Evolutionary conservation across 2,888 invertebrate genomes (phyloP).

Genomic region (Caenorhabditis japonica): DNA sequence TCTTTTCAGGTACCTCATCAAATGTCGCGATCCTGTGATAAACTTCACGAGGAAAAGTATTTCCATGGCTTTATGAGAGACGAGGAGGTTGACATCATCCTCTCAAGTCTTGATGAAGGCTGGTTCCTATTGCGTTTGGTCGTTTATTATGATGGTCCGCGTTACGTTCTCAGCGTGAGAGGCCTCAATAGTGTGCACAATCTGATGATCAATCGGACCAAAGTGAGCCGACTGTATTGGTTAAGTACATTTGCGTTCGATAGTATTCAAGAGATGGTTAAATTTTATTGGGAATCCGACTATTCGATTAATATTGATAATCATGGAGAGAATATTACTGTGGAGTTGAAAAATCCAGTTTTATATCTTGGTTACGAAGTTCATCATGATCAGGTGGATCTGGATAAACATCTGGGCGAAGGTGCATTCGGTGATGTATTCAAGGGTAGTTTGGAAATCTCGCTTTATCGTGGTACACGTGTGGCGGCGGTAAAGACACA

Average conservation of each 20-base stretch:
- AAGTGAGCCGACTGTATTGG: conserved; percentile 10
- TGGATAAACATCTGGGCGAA: background rate
- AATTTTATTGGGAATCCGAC: conserved; percentile 7
- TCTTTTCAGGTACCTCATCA: too few species aligned
- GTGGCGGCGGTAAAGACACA: conserved; percentile 20
- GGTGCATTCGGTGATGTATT: conserved; percentile 17
- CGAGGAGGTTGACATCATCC: background rate
- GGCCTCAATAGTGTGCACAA: background rate
- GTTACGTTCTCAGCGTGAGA: conserved; percentile 7
- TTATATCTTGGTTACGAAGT: conserved; percentile 7
- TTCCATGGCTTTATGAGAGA: conserved; percentile 10
- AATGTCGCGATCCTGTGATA: too few species aligned
- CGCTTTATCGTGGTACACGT: background rate
- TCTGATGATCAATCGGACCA: conserved; percentile 1
- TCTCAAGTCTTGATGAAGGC: background rate
- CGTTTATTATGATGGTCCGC: background rate
- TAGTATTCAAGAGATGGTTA: conserved; percentile 7
- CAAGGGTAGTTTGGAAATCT: conserved; percentile 10
- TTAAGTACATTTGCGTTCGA: conserved; percentile 1
- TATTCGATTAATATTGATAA: background rate
- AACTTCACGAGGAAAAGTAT: conserved; percentile 15
- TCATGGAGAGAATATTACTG: background rate
- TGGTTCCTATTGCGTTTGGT: conserved; percentile 3
- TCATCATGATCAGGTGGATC: conserved; percentile 14
- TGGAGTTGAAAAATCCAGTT: background rate